Evolutionary conservation across 2,797 vertebrate genomes (phyloP), one percentile per base, ranked within the genome.

Genomic region (Danio albolineatus): DNA sequence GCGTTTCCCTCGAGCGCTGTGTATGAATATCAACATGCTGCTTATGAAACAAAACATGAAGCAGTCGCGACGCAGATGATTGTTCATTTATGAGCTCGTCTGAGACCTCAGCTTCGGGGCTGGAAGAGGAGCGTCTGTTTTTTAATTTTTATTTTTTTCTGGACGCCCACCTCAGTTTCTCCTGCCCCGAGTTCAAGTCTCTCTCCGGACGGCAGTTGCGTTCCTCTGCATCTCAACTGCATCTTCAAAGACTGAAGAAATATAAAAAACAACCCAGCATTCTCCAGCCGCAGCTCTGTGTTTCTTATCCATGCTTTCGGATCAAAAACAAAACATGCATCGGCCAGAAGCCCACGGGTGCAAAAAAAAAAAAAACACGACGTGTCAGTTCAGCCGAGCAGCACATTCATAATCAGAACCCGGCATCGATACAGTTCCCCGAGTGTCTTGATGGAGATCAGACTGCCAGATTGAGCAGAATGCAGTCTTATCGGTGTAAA

Each of bases 371-470:
- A 28, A 28, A 28, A 28, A 72, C 79, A 72, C 12, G 72, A 79
- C 21, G 53, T 39, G 54, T 79, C 76, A 57, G 53, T 61, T 44
- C 38, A 59, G 5, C n/a, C 6, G 6, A 73, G 62, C 54, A 13
- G 19, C 16, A 13, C 61, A 73, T 73, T 17, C 28, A 66, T 85
- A 70, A 75, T 79, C 75, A 64, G 28, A 51, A 12, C 48, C 41
- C 19, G 49, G 36, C 71, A 71, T 78, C 80, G 48, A 76, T 76
- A 39, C 39, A 61, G 71, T 72, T 75, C 72, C 66, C 65, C 56
- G 21, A 72, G 38, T 48, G 76, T 72, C 43, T 62, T 59, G 71
- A 67, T 78, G 53, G 61, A 66, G 46, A 39, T 67, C 61, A 16
- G 36, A 69, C 49, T 19, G 38, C 19, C 44, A 70, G 43, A 48